A percentile compares a stretch with the other conserved stretches of the same genome.
Evolutionary conservation across 2,113 vertebrate species (phyloP).

Genomic region (Passer montanus): DNA sequence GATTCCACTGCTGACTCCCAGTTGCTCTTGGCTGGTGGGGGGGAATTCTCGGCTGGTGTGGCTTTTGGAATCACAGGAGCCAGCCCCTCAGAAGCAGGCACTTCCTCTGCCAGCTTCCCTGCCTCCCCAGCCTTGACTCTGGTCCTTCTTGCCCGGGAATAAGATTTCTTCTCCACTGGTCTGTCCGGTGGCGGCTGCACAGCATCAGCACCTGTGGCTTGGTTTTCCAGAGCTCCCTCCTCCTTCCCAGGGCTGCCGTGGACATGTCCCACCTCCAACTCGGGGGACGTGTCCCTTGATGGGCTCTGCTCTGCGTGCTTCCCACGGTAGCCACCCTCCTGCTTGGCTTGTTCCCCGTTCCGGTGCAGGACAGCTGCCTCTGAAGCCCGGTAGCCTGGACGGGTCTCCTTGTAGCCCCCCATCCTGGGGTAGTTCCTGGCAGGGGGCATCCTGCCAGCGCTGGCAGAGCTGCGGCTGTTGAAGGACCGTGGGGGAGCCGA

Average conservation of each 20-base stretch:
- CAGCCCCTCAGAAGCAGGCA: conserved; percentile 59
- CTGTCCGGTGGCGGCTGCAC: conserved; percentile 75
- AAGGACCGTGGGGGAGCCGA: conserved; percentile 64
- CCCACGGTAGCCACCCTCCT: conserved; percentile 61
- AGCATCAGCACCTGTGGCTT: conserved; percentile 35
- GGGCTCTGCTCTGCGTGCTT: conserved; percentile 66
- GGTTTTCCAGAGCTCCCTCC: conserved; percentile 63
- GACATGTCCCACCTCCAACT: conserved; percentile 34
- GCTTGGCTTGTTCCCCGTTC: conserved; percentile 63
- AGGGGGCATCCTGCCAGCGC: conserved; percentile 65
- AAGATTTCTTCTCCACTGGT: conserved; percentile 92
- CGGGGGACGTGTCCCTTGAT: conserved; percentile 63
- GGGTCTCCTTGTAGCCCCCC: conserved; percentile 77
- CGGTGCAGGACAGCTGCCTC: conserved; percentile 51
- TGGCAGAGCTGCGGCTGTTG: conserved; percentile 69
- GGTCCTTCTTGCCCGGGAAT: conserved; percentile 90
- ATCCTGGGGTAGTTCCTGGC: conserved; percentile 69
- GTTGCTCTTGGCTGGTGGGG: conserved; percentile 68
- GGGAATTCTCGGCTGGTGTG: conserved; percentile 46
- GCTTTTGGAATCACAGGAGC: conserved; percentile 56
- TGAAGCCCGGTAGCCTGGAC: conserved; percentile 57
- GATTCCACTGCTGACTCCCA: conserved; percentile 72
- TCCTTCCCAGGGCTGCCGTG: conserved; percentile 67
- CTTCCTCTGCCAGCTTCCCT: conserved; percentile 86
- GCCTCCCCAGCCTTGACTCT: conserved; percentile 88